phyloP scores from a whole-genome alignment of 2,113 vertebrate species.

The Ptychochromis oligacanthus region DNA sequence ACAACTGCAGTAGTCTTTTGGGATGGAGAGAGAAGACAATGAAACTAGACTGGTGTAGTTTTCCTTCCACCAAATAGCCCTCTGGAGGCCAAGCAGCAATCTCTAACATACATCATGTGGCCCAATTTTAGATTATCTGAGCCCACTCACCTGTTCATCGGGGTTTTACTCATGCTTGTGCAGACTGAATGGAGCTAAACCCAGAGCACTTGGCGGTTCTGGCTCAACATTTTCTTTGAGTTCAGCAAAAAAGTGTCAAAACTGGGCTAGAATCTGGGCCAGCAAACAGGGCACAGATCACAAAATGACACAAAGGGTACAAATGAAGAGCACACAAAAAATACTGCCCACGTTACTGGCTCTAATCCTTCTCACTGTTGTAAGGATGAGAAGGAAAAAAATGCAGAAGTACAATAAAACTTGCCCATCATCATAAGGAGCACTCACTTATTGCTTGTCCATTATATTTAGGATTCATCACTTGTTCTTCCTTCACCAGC shows the following conservation, averaged over 20 bases:
- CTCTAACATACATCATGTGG: constrained; percentile 28
- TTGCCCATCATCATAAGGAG: not conserved
- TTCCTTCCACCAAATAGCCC: constrained; percentile 12
- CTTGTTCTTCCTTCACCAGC: constrained; percentile 45
- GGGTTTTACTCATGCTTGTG: constrained; percentile 23
- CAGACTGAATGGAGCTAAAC: constrained; percentile 35
- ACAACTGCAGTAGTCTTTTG: constrained; percentile 33
- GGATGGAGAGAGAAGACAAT: constrained; percentile 30
- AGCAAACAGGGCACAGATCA: constrained; percentile 41
- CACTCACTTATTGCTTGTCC: constrained; percentile 33
- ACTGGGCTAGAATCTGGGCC: constrained; percentile 70
- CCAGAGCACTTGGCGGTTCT: not conserved
- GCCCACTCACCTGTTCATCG: constrained; percentile 39
- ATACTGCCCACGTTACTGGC: not conserved
- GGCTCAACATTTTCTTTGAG: constrained; percentile 23
- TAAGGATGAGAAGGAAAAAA: not conserved
- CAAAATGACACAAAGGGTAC: constrained; percentile 27
- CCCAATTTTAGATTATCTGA: constrained; percentile 24
- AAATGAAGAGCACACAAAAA: constrained; percentile 17
- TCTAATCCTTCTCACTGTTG: not conserved
- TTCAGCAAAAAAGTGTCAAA: constrained; percentile 48
- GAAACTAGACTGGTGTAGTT: constrained; percentile 8
- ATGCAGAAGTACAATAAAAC: not conserved
- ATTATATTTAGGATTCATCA: constrained; percentile 51
- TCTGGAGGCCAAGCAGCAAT: constrained; percentile 5